Percentiles rank a stretch among this genome's conserved stretches.
These are phyloP conservation scores for Lucilia cuprina DNA, from an alignment of 1,140 invertebrate genomes.

Conservation along the genomic window DNA sequence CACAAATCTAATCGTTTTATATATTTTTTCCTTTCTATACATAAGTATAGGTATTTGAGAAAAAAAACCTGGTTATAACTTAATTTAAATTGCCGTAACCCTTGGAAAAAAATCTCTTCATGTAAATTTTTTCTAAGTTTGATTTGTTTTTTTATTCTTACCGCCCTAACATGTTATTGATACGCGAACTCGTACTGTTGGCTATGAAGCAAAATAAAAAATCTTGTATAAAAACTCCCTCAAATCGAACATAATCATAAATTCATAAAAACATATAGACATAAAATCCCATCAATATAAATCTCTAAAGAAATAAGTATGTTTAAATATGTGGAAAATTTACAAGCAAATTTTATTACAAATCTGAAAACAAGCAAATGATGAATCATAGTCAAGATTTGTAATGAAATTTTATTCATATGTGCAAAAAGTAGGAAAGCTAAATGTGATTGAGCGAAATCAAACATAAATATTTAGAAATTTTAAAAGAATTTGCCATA, in stretches of 20 bases:
- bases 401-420: too few relatives aligned
- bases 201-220: background rate
- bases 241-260: background rate
- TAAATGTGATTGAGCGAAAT: too few relatives aligned
- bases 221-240: background rate
- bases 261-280: background rate
- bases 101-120: background rate
- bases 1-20: background rate
- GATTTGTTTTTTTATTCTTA: background rate
- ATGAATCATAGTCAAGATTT: too few relatives aligned
- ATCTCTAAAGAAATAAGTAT: too few relatives aligned
- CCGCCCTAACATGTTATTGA: background rate
- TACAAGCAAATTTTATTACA: too few relatives aligned
- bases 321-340: too few relatives aligned
- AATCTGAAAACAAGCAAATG: too few relatives aligned
- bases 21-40: background rate
- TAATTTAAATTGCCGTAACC: background rate
- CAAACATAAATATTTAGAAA: too few relatives aligned
- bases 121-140: background rate
- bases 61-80: background rate
- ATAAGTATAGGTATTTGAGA: background rate
- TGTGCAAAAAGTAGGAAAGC: too few relatives aligned
- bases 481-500: too few relatives aligned
- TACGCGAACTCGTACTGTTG: background rate
- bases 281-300: background rate